Conservation (phyloP, 2,888 invertebrate genomes). For the Nezara viridula region DNA sequence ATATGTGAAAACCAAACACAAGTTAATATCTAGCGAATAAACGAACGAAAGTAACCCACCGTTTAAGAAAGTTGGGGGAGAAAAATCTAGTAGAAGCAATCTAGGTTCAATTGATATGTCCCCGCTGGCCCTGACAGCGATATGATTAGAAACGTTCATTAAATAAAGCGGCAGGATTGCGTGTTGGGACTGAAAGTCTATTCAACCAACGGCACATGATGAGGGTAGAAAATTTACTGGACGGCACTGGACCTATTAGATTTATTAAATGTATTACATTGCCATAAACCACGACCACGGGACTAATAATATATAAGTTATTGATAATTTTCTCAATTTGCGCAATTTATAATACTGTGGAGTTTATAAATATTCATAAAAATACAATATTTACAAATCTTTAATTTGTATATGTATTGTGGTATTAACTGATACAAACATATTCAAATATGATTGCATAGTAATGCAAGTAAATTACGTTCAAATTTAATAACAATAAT, state of each 20-base stretch:
- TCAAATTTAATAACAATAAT: no score
- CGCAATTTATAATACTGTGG: background rate
- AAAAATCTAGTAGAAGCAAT: background rate
- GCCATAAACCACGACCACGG: background rate
- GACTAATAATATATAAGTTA: background rate
- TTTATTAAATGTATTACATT: background rate
- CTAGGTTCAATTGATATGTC: background rate
- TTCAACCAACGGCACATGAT: background rate
- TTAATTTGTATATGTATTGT: no score
- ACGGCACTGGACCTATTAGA: background rate
- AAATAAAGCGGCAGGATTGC: background rate
- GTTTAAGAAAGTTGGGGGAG: no score
- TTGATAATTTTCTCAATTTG: background rate
- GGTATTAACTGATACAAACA: no score
- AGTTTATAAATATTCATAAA: no score
- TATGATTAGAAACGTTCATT: constrained; percentile 1
- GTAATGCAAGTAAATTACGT: no score
- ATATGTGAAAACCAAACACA: no score
- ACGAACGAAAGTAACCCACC: no score
- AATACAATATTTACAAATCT: background rate
- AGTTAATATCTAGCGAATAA: no score
- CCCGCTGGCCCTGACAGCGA: background rate
- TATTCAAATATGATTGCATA: no score
- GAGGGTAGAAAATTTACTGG: background rate
- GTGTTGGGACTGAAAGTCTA: background rate